phyloP scores from a whole-genome alignment of 2,888 invertebrate genomes.

The Myathropa florea region DNA sequence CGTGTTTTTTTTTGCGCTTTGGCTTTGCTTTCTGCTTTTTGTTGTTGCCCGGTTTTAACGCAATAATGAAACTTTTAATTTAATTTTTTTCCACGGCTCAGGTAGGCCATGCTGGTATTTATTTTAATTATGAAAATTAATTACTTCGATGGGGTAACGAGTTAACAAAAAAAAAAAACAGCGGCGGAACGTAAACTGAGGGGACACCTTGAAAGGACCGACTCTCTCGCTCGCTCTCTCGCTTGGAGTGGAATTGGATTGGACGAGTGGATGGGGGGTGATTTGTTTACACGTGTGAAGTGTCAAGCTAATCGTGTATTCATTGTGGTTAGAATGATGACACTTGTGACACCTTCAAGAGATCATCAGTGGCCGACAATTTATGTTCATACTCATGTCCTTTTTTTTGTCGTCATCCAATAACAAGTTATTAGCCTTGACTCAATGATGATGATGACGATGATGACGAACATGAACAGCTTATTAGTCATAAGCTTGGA shows the following conservation, averaged over 20 bases:
- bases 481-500: too few relatives aligned
- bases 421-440: too few relatives aligned
- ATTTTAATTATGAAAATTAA: conserved; percentile 71
- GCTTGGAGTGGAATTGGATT: neutral
- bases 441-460: too few relatives aligned
- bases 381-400: neutral
- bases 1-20: neutral
- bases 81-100: conserved; percentile 19
- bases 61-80: conserved; percentile 65
- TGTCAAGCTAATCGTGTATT: neutral
- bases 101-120: conserved; percentile 34
- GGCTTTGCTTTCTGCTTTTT: neutral
- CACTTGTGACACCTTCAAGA: neutral
- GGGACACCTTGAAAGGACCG: neutral
- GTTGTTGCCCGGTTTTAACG: neutral
- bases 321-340: neutral
- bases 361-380: neutral
- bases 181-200: neutral
- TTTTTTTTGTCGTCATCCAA: neutral
- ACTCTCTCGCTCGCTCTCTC: neutral
- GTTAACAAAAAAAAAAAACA: neutral
- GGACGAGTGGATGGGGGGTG: neutral
- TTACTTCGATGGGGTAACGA: conserved; percentile 53
- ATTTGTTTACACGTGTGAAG: neutral
- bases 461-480: too few relatives aligned